Conservation (phyloP, 2,797 vertebrate species). For the Staurois parvus region DNA sequence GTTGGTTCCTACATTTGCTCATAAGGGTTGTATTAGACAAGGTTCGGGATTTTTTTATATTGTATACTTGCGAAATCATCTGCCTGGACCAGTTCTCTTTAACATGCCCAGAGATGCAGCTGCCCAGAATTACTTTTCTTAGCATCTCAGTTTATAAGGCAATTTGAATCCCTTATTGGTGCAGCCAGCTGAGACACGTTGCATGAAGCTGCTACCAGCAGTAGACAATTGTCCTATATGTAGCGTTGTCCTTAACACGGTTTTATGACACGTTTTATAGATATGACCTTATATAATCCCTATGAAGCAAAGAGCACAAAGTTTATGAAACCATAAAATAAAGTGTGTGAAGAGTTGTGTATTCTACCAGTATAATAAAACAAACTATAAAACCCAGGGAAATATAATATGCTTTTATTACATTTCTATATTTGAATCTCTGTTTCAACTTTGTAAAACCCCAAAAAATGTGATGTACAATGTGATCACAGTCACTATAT, state of each 20-base stretch:
- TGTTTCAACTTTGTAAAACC: too few species aligned
- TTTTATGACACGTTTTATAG: background rate
- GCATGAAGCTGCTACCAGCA: background rate
- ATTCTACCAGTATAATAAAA: too few species aligned
- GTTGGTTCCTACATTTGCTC: too few species aligned
- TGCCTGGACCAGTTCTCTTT: constrained; percentile 26
- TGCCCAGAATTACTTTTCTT: constrained; percentile 55
- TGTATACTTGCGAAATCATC: background rate
- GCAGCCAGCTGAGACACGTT: constrained; percentile 43
- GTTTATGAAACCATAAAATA: background rate
- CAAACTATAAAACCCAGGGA: too few species aligned
- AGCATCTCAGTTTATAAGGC: constrained; percentile 42
- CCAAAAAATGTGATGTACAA: too few species aligned
- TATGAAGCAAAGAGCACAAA: background rate
- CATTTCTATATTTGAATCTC: too few species aligned
- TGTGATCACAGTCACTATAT: too few species aligned
- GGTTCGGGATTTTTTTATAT: too few species aligned
- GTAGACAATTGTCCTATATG: constrained; percentile 15
- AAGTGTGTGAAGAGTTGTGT: too few species aligned
- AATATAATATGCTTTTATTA: too few species aligned
- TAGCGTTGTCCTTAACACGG: background rate
- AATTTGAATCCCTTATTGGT: constrained; percentile 20
- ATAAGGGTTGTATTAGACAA: too few species aligned
- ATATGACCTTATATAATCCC: background rate
- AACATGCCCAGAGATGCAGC: constrained; percentile 43